Evolutionary conservation across 2,113 vertebrate species (phyloP), one percentile per base, ranked within the genome.

Genomic region (Nyctibius bracteatus): DNA sequence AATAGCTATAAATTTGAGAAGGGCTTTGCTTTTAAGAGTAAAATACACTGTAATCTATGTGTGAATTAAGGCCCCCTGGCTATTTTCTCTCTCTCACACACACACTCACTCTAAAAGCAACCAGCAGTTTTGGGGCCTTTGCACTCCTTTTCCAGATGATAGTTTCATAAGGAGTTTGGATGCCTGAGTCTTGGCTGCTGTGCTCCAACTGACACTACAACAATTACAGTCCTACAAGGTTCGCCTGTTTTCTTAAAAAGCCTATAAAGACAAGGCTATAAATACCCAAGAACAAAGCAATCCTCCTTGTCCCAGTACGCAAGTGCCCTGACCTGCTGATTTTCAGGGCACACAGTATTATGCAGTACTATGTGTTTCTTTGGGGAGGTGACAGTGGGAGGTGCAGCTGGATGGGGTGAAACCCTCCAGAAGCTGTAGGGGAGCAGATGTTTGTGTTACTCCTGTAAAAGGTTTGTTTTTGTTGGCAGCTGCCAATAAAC

Each of bases 1-100:
- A 98, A 97, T 95, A 95, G 96, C 91, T 83, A 65, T 96, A 86
- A 94, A 97, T 95, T 46, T 86, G 95, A 90, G 88, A 95, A 90
- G 59, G 84, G 43, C 81, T 97, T 97, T 39, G 52, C 67, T 95
- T 90, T 93, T 92, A 82, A 71, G 91, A 84, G 91, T 82, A 84
- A 95, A 97, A 88, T 93, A 78, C 33, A 95, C 68, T 66, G 67
- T 92, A 91, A 94, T 92, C 85, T 73, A 75, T 5, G 51, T 92
- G 80, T 92, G 94, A 97, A 96, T 95, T 91, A 96, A 63, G 73
- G 68, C 81, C 61, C 61, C 55, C 46, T 85, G 87, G 87, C 83
- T 94, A 86, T 86, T 97, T 95, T 96, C 74, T 91, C 57, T 91
- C 57, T 87, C 81, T 8, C 63, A 52, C 11, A 1, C 13, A 9